Evolutionary conservation across 2,113 vertebrate genomes (phyloP).

Genomic region (Microtus montanus): DNA sequence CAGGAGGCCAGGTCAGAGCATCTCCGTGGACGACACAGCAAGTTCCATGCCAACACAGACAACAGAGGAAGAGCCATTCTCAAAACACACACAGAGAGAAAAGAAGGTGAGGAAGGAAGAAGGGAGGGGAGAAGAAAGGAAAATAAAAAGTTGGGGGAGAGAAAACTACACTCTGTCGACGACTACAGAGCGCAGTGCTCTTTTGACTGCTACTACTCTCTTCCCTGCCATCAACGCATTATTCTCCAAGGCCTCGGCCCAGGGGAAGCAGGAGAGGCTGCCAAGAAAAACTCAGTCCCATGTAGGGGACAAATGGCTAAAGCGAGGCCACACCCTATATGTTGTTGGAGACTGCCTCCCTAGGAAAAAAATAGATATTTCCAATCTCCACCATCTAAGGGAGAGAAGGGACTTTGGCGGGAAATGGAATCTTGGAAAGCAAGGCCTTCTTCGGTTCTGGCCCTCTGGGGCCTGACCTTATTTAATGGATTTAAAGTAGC

Average conservation of each 20-base stretch:
- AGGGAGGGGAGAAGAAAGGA: not conserved
- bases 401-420: not conserved
- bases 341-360: not conserved
- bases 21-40: not conserved
- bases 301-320: not conserved
- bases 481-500: not conserved
- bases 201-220: not conserved
- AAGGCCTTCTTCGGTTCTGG: slow-evolving; percentile 4
- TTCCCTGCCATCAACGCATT: not conserved
- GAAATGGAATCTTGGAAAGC: not conserved
- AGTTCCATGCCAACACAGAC: not conserved
- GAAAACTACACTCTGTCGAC: not conserved
- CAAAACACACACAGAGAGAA: not conserved
- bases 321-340: not conserved
- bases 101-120: no score
- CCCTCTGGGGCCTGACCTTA: not conserved
- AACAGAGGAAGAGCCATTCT: not conserved
- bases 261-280: not conserved
- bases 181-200: not conserved
- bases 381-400: not conserved
- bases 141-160: not conserved
- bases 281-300: not conserved
- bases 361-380: not conserved
- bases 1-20: not conserved
- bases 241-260: not conserved